phyloP scores from a whole-genome alignment of 2,888 invertebrate genomes.

The Nematopogon swammerdamellus region DNA sequence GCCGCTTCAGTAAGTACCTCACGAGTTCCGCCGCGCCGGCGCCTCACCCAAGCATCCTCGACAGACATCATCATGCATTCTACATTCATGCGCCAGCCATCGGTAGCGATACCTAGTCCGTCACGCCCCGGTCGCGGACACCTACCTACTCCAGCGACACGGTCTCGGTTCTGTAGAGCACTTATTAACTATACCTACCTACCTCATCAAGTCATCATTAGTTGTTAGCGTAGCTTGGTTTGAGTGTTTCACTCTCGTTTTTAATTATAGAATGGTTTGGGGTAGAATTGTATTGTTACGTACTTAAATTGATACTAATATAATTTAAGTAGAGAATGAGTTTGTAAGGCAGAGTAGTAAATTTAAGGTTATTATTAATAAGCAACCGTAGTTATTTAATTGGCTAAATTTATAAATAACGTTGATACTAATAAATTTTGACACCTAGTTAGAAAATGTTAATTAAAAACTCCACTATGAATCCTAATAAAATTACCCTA shows the following conservation, averaged over 20 bases:
- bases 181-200: no score
- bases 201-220: no score
- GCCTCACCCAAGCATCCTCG: constrained; percentile 37
- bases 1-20: constrained; percentile 83
- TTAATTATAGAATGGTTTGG: background rate
- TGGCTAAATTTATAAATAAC: background rate
- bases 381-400: background rate
- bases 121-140: no score
- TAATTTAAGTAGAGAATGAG: background rate
- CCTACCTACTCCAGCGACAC: no score
- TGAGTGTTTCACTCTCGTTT: background rate
- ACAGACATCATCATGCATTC: no score
- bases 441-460: no score
- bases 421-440: no score
- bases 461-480: no score
- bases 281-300: background rate
- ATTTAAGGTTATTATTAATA: background rate
- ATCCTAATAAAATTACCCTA: no score
- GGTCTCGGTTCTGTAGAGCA: background rate
- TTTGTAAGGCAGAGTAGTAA: background rate
- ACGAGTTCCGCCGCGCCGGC: no score
- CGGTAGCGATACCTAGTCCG: no score
- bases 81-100: no score
- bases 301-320: background rate
- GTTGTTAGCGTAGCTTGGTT: background rate